Percentiles rank a stretch among this genome's conserved stretches.
phyloP scores from a whole-genome alignment of 2,888 invertebrate species.

The Bugula neritina region DNA sequence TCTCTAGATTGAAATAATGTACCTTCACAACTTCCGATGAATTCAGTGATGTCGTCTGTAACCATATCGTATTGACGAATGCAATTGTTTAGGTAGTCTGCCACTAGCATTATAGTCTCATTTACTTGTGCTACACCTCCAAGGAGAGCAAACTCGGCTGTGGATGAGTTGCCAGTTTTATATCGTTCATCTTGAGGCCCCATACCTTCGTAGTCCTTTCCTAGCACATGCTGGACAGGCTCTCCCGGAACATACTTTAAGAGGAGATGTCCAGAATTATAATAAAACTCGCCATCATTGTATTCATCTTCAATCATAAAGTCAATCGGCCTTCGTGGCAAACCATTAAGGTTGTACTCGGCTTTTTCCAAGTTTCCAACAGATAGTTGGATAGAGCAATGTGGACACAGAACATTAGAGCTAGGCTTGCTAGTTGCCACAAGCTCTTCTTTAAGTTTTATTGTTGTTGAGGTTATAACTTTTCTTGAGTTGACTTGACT shows the following conservation, averaged over 20 bases:
- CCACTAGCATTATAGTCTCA: neutral
- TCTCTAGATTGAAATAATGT: neutral
- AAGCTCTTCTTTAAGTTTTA: no score
- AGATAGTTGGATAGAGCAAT: neutral
- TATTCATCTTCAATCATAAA: neutral
- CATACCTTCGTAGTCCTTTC: neutral
- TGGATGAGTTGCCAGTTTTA: neutral
- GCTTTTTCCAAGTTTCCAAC: neutral
- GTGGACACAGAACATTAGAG: neutral
- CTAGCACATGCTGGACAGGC: neutral
- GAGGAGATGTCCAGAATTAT: neutral
- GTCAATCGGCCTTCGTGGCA: neutral
- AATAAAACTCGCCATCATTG: neutral
- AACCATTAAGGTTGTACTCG: neutral
- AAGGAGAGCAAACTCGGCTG: conserved; percentile 2
- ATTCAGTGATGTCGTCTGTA: neutral
- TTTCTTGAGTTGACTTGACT: no score
- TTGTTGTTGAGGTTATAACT: no score
- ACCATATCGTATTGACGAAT: neutral
- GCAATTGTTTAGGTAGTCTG: conserved; percentile 13
- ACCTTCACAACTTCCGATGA: neutral
- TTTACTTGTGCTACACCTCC: neutral
- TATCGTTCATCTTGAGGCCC: neutral
- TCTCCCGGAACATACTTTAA: neutral
- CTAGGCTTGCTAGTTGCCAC: neutral